Conservation (phyloP, 1,140 invertebrate genomes). For the Drosophila ohnishii region DNA sequence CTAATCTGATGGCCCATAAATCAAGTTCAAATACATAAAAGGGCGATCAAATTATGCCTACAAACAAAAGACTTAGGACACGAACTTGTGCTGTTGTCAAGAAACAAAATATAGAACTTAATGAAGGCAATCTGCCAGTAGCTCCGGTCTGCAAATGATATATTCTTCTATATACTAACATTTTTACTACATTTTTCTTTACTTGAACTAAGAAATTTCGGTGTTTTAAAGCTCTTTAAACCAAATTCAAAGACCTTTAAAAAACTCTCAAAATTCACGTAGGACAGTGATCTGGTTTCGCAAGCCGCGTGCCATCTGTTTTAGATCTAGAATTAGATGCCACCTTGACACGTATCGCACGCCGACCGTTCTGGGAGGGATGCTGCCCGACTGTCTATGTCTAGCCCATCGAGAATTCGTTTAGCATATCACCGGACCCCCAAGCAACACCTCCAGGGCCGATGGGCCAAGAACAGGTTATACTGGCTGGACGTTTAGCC, state of each 20-base stretch:
- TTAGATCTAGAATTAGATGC: neutral
- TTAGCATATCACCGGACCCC: constrained; percentile 33
- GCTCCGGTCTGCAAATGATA: neutral
- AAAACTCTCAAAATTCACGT: neutral
- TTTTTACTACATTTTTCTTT: neutral
- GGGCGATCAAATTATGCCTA: neutral
- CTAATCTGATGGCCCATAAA: neutral
- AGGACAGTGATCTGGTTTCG: neutral
- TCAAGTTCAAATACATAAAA: neutral
- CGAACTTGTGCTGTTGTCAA: neutral
- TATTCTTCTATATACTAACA: too few relatives aligned
- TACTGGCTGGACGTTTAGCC: constrained; percentile 11
- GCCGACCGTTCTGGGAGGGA: neutral
- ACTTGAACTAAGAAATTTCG: too few relatives aligned
- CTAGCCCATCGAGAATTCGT: constrained; percentile 15
- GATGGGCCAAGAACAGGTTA: constrained; percentile 35
- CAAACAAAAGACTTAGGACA: constrained; percentile 1
- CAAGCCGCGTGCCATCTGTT: neutral
- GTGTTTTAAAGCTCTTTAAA: too few relatives aligned
- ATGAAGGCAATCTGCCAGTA: neutral
- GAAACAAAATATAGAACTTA: neutral
- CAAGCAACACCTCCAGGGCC: constrained; percentile 35
- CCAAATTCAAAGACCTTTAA: neutral
- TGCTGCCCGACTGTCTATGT: constrained; percentile 5
- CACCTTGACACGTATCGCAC: constrained; percentile 27